These are phyloP conservation scores for Petromus typicus DNA, from an alignment of 2,113 vertebrate genomes.

Conservation along the genomic window DNA sequence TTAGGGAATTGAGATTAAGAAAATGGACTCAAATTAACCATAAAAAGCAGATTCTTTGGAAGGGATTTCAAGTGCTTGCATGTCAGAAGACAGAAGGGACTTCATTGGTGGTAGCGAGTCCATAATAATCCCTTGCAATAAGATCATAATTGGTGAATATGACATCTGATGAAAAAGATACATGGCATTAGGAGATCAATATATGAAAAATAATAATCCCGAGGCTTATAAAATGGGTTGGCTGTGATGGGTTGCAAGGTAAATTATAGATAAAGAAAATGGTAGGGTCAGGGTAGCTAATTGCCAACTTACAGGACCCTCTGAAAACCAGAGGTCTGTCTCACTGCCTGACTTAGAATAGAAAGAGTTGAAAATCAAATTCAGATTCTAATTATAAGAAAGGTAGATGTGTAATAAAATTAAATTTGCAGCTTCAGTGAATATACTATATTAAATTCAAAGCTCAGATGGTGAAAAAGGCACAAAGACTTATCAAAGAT, in stretches of 20 bases:
- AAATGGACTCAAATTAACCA: slow-evolving; percentile 15
- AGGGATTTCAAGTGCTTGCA: slow-evolving; percentile 23
- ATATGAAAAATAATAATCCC: not conserved
- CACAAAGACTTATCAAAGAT: not conserved
- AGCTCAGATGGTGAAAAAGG: not conserved
- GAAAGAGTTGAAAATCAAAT: slow-evolving; percentile 52
- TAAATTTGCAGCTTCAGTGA: not conserved
- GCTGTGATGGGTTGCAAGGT: not conserved
- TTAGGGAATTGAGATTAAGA: not conserved
- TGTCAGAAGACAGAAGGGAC: not conserved
- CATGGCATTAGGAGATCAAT: not conserved
- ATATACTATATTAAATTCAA: slow-evolving; percentile 1
- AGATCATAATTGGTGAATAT: not conserved
- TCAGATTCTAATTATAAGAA: slow-evolving; percentile 27
- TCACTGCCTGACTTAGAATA: not conserved
- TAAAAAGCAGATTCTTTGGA: not conserved
- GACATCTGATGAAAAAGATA: not conserved
- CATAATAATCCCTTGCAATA: not conserved
- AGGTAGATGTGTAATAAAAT: slow-evolving; percentile 10
- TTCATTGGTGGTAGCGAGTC: not conserved
- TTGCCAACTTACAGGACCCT: not conserved
- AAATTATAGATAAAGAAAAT: slow-evolving; percentile 49
- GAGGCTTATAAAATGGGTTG: not conserved
- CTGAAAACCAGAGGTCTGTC: slow-evolving; percentile 18
- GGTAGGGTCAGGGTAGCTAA: not conserved